Evolutionary conservation across 2,888 invertebrate species (phyloP).

Genomic region (Limnephilus auricula): DNA sequence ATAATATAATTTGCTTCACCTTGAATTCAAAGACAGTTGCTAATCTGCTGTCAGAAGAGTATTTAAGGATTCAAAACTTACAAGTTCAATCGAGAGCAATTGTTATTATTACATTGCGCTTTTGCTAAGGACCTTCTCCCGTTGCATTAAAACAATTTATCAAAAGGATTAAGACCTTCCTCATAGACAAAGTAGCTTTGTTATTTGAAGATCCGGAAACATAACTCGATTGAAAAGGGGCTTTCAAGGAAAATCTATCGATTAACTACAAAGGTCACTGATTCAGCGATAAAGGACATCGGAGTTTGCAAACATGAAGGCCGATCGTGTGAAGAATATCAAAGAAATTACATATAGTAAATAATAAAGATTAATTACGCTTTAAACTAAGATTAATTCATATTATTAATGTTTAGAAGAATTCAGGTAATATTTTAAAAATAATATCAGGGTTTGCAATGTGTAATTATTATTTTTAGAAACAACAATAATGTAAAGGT

Average conservation of each 20-base stretch:
- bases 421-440: background rate
- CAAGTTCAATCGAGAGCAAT: background rate
- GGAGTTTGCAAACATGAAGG: conserved; percentile 8
- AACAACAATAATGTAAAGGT: background rate
- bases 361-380: background rate
- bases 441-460: background rate
- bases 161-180: background rate
- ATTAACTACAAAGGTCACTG: conserved; percentile 11
- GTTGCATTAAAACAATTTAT: background rate
- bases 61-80: background rate
- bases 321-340: background rate
- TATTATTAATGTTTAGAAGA: background rate
- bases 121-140: background rate
- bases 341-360: background rate
- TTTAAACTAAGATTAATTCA: background rate
- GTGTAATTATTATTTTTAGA: background rate
- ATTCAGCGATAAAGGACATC: conserved; percentile 9
- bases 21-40: background rate
- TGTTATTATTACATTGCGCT: background rate
- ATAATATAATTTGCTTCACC: background rate
- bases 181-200: background rate
- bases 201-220: conserved; percentile 1
- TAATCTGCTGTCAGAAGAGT: background rate
- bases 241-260: conserved; percentile 29
- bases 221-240: background rate